phyloP scores from a whole-genome alignment of 1,140 invertebrate species.

The Mylabris phalerata region DNA sequence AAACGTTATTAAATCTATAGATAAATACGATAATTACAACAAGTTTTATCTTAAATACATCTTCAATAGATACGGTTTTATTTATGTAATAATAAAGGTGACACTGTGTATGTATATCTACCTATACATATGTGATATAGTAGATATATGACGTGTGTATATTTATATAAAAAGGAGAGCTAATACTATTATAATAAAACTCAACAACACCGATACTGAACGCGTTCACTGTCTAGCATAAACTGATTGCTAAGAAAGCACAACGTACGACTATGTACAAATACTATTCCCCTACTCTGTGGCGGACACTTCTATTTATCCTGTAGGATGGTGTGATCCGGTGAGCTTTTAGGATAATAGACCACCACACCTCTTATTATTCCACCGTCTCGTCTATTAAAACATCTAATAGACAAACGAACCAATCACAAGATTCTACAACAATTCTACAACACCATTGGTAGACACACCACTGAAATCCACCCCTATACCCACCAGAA shows the following conservation, averaged over 20 bases:
- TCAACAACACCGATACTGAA: not conserved
- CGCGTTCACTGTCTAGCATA: conserved; percentile 15
- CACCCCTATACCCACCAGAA: no score
- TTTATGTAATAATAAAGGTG: conserved; percentile 22
- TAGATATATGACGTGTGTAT: no score
- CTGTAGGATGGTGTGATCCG: conserved; percentile 14
- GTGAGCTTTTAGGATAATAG: conserved; percentile 13
- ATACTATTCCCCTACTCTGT: conserved; percentile 15
- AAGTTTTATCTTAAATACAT: conserved; percentile 11
- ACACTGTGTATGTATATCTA: conserved; percentile 14
- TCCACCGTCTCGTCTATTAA: not conserved
- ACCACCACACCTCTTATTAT: not conserved
- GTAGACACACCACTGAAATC: no score
- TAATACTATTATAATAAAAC: conserved; percentile 1
- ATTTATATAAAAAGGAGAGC: not conserved
- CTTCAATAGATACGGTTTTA: conserved; percentile 13
- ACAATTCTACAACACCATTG: no score
- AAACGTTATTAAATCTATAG: no score
- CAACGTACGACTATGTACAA: conserved; percentile 18
- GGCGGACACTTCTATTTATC: conserved; percentile 13
- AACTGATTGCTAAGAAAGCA: conserved; percentile 21
- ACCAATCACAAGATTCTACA: not conserved
- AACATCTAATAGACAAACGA: not conserved
- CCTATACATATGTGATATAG: not conserved
- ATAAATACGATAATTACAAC: no score